Evolutionary conservation across 2,797 vertebrate species (phyloP), one percentile per base, ranked within the genome.

Genomic region (Pitangus sulphuratus): DNA sequence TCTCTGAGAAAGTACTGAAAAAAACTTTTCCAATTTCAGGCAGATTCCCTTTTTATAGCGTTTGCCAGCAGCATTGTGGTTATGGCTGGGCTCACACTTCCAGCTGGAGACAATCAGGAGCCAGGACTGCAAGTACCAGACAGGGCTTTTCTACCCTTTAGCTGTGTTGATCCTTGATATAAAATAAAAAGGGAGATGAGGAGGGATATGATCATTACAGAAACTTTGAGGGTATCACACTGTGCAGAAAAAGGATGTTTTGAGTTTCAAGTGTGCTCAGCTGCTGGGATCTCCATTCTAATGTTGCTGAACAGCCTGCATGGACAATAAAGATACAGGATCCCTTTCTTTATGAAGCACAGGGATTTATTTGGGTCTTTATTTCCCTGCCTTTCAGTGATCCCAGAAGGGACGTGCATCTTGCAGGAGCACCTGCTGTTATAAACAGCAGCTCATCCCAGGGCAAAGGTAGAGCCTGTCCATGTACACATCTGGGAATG

Each of bases 31-130:
- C 0, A 4, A 25, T 91, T 96, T 81, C 65, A 87, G 82, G 35
- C 69, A 85, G 76, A 77, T 92, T 93, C 89, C 61, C 61, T 89
- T 96, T 92, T 79, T 84, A 91, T 19, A 92, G 84, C 69, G 40
- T 57, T 87, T 89, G 57, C 69, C 75, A 84, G 64, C 58, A 92
- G 53, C 56, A 26, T 5, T 85, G 48, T 89, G 64, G 74, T 66
- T 95, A 66, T 5, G 42, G 45, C 84, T 94, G 44, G 87, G 60
- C 78, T 95, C 65, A 51, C 47, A 14, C n/a, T 76, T 93, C 71
- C 74, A 79, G 7, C 56, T 56, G 79, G 40, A 92, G 82, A 78
- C 69, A 83, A 37, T 11, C 8, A 50, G 28, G 57, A 89, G 65
- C 68, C 50, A 78, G 72, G n/a, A 89, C 1, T 65, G 50, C 76